These are phyloP conservation scores for Lanius collurio DNA, from an alignment of 2,113 vertebrate species.

Conservation along the genomic window DNA sequence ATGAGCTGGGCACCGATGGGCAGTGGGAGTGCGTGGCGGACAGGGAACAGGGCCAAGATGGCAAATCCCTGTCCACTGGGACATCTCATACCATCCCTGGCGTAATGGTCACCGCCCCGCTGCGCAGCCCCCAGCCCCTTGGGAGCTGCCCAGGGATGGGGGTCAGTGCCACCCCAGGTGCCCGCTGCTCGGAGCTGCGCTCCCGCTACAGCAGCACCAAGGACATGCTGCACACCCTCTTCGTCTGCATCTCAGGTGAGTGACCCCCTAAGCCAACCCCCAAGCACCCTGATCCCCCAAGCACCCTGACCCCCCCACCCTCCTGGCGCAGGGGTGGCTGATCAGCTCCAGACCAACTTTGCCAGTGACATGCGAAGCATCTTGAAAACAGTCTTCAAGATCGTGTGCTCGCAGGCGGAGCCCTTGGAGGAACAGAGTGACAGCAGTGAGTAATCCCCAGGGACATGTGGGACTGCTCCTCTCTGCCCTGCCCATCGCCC, in stretches of 20 bases:
- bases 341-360: constrained; percentile 80
- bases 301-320: not conserved
- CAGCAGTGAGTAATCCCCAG: constrained; percentile 41
- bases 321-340: constrained; percentile 55
- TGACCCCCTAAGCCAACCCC: not conserved
- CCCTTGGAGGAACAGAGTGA: not conserved
- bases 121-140: not conserved
- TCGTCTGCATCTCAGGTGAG: constrained; percentile 77
- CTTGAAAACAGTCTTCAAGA: constrained; percentile 74
- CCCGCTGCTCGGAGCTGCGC: constrained; percentile 29
- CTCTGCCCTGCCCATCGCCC: not conserved
- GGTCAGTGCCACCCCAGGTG: rapidly evolving
- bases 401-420: constrained; percentile 25
- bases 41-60: not conserved
- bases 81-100: not conserved
- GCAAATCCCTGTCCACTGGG: not conserved
- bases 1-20: rapidly evolving
- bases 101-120: not conserved
- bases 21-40: not conserved
- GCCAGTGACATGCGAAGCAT: constrained; percentile 75
- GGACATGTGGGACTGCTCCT: not conserved
- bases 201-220: constrained; percentile 64
- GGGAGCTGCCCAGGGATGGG: not conserved
- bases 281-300: too few species aligned
- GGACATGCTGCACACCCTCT: constrained; percentile 77